Evolutionary conservation across 2,797 vertebrate genomes (phyloP), one percentile per base, ranked within the genome.

Genomic region (Myotis vivesi): DNA sequence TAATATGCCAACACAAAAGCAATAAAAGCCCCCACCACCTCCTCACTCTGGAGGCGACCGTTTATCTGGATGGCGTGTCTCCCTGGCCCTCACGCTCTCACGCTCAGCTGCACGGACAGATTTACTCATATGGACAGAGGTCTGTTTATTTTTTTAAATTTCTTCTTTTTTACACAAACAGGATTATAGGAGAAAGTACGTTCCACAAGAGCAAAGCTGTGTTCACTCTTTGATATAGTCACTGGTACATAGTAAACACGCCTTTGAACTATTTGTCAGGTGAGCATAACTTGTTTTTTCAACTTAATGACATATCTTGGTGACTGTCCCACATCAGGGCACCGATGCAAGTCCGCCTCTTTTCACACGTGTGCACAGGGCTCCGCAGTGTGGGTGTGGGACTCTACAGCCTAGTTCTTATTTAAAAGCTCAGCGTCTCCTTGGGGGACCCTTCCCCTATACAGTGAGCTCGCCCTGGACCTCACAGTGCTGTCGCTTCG

Each of bases 11-110:
- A 38, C 44, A 30, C 8, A 38, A 16, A 55, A 81, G 55, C 13
- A 33, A 22, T 8, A 8, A 23, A 75, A 33, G 5, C 16, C n/a
- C 25, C 19, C 30, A 30, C 69, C 5, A 9, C 17, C 3, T 28
- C 7, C 7, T 87, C 8, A 20, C 2, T 38, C 1, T 7, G 41
- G 33, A 68, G 73, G 53, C 15, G 36, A 30, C 11, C 3, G 4
- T 57, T 28, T 5, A 3, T 13, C 23, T 55, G 12, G 1, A 28
- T 9, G n/a, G 1, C 10, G 0, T 57, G 23, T 33, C 69, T 25
- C 12, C 7, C 13, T 46, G 25, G 4, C 4, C 13, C 23, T 53
- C 30, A 53, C 66, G 30, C 62, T 16, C 30, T 17, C 15, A 7
- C 8, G 19, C 25, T 33, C 17, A 49, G 3, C 30, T 13, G 59